Percentiles rank a stretch among this genome's conserved stretches.
Conservation (phyloP, 2,888 invertebrate genomes). For the Neocrepidodera transversa region DNA sequence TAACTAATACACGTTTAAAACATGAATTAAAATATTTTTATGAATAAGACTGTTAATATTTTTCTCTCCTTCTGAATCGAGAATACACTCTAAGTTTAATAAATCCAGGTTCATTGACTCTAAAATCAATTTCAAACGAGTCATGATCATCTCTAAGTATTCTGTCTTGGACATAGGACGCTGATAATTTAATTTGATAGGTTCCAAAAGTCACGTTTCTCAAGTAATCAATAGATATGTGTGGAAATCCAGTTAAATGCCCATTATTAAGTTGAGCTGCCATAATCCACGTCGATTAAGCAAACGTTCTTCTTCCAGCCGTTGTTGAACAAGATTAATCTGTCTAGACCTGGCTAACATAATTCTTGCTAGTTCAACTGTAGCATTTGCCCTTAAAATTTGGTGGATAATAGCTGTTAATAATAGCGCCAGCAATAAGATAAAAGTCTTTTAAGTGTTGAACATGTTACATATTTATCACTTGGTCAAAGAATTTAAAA, state of each 20-base stretch:
- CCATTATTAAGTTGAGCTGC: constrained; percentile 10
- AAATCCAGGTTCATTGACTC: too few relatives aligned
- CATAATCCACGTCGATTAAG: constrained; percentile 11
- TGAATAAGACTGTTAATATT: too few relatives aligned
- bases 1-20: too few relatives aligned
- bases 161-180: constrained; percentile 6
- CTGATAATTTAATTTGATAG: constrained; percentile 12
- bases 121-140: too few relatives aligned
- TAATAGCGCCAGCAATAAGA: constrained; percentile 10
- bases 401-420: constrained; percentile 7
- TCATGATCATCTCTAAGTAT: too few relatives aligned
- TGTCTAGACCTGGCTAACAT: constrained; percentile 6
- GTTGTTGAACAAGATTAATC: constrained; percentile 13
- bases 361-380: neutral
- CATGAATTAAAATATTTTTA: too few relatives aligned
- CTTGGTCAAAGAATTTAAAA: too few relatives aligned
- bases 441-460: constrained; percentile 6
- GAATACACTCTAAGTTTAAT: too few relatives aligned
- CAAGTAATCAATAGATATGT: constrained; percentile 9
- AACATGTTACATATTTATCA: too few relatives aligned
- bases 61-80: too few relatives aligned
- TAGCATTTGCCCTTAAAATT: constrained; percentile 4
- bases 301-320: constrained; percentile 7
- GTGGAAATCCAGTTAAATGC: constrained; percentile 5
- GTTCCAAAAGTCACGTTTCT: constrained; percentile 12